These are phyloP conservation scores for Rousettus madagascariensis DNA, from an alignment of 2,797 vertebrate genomes.

Conservation along the genomic window DNA sequence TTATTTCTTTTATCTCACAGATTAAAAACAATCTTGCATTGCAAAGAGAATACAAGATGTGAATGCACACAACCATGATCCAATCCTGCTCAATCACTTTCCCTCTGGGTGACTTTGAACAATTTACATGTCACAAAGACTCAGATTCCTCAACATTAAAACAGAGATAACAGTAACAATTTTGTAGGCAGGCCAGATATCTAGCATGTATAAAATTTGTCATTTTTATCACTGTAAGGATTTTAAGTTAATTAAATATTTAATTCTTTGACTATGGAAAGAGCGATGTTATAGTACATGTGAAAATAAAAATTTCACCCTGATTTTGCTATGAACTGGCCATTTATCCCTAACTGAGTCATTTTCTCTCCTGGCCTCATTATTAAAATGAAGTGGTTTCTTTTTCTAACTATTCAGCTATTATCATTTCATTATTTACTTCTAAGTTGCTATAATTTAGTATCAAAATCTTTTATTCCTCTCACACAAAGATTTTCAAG, in stretches of 20 bases:
- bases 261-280: neutral
- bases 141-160: neutral
- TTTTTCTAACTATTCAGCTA: neutral
- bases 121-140: neutral
- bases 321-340: neutral
- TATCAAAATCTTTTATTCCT: neutral
- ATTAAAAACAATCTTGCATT: neutral
- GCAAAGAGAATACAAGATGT: neutral
- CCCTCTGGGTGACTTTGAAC: neutral
- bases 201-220: neutral
- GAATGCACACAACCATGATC: neutral
- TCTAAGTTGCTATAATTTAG: neutral
- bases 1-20: neutral
- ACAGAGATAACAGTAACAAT: neutral
- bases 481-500: neutral
- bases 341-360: neutral
- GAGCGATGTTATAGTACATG: neutral
- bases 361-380: neutral
- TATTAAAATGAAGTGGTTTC: neutral
- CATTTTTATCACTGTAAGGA: neutral
- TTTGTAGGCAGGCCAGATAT: neutral
- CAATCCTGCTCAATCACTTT: neutral
- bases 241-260: neutral
- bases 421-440: neutral
- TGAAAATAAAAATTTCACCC: neutral